phyloP scores from a whole-genome alignment of 2,888 invertebrate species.

The Gortyna flavago region DNA sequence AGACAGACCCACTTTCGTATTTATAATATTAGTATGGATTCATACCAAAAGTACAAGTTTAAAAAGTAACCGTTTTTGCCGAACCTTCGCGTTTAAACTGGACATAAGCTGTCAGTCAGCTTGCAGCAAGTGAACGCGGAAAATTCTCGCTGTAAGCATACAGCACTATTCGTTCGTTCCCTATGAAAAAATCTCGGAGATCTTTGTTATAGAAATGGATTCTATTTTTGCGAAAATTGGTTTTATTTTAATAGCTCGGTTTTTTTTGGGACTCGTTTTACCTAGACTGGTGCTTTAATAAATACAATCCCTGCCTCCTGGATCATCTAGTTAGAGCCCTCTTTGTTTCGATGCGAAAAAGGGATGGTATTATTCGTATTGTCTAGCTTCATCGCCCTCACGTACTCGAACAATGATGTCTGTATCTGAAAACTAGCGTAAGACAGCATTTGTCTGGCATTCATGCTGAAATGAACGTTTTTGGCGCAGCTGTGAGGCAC shows the following conservation, averaged over 20 bases:
- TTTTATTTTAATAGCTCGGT: neutral
- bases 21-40: neutral
- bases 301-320: neutral
- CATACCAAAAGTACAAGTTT: neutral
- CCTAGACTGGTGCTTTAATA: neutral
- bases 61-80: neutral
- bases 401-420: neutral
- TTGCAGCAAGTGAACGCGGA: conserved; percentile 4
- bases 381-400: neutral
- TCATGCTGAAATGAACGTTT: neutral
- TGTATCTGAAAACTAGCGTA: neutral
- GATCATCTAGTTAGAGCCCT: neutral
- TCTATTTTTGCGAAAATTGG: neutral
- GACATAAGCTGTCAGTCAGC: neutral
- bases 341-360: neutral
- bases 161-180: neutral
- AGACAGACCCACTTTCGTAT: too few relatives aligned
- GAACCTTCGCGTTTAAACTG: neutral
- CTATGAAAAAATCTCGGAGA: conserved; percentile 3
- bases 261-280: neutral
- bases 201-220: neutral
- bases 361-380: neutral
- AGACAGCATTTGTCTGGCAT: neutral
- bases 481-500: neutral
- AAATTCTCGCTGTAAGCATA: neutral